Percentiles rank a stretch among this genome's conserved stretches.
These are phyloP conservation scores for Choloepus didactylus DNA, from an alignment of 2,797 vertebrate genomes.

Conservation along the genomic window DNA sequence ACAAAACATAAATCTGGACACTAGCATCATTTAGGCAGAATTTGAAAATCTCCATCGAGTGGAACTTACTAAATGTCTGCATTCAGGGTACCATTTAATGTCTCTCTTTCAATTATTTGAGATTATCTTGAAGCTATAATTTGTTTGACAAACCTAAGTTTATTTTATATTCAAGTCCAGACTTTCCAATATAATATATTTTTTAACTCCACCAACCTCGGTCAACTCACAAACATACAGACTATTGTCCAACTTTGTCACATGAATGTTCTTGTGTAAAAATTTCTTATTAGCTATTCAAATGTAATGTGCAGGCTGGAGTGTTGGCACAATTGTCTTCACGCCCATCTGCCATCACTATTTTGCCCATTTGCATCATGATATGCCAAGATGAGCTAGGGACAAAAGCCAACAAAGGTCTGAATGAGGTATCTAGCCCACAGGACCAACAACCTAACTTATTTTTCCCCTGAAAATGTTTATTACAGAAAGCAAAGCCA, in stretches of 20 bases:
- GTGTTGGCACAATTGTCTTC: not conserved
- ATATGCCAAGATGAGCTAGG: conserved; percentile 56
- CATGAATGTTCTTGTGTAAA: not conserved
- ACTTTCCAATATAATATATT: conserved; percentile 22
- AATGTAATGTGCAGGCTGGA: not conserved
- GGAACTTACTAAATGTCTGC: conserved; percentile 31
- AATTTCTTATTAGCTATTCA: conserved; percentile 44
- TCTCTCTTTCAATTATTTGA: conserved; percentile 49
- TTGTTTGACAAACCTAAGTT: conserved; percentile 32
- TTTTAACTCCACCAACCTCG: not conserved
- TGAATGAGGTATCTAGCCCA: conserved; percentile 40
- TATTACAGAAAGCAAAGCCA: not conserved
- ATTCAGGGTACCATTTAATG: not conserved
- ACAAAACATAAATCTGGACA: conserved; percentile 45
- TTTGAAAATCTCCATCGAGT: conserved; percentile 40
- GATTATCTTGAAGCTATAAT: conserved; percentile 39
- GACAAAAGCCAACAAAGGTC: conserved; percentile 48
- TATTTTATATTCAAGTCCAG: not conserved
- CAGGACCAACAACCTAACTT: conserved; percentile 7
- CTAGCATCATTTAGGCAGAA: not conserved
- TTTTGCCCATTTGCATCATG: conserved; percentile 42
- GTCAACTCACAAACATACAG: conserved; percentile 14
- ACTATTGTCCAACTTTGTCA: not conserved
- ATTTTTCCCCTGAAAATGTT: not conserved
- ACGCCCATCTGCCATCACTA: conserved; percentile 53